Conservation (phyloP, 35 echinoderm and acorn worm genomes). For the Patiria miniata region DNA sequence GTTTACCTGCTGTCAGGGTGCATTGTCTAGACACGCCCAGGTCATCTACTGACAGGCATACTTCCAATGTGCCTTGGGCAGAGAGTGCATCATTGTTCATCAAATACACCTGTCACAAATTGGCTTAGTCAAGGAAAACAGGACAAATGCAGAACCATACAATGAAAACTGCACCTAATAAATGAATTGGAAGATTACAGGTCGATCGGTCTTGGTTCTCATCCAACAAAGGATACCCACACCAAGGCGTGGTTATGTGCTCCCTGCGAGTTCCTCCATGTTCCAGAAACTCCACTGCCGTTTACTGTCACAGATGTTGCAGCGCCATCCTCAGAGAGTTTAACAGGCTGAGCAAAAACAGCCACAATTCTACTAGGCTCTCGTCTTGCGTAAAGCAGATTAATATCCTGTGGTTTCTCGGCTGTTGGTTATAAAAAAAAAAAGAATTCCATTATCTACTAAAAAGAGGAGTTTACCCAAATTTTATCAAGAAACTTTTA, state of each 20-base stretch:
- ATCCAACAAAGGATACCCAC: constrained; percentile 76
- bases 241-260: constrained; percentile 54
- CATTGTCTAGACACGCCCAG: neutral
- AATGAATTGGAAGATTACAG: too few relatives aligned
- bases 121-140: neutral
- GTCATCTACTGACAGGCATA: neutral
- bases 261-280: constrained; percentile 70
- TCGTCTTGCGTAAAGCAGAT: constrained; percentile 48
- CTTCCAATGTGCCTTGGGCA: neutral
- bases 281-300: constrained; percentile 28
- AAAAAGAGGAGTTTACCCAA: too few relatives aligned
- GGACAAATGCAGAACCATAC: too few relatives aligned
- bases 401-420: constrained; percentile 73
- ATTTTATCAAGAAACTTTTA: too few relatives aligned
- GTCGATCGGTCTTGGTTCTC: too few relatives aligned
- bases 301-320: constrained; percentile 45
- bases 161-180: too few relatives aligned
- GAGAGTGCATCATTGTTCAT: neutral
- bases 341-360: constrained; percentile 59
- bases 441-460: too few relatives aligned
- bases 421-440: constrained; percentile 2
- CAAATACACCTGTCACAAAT: neutral
- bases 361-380: constrained; percentile 41
- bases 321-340: constrained; percentile 30
- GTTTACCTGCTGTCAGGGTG: neutral